phyloP scores from a whole-genome alignment of 1,140 invertebrate genomes.

The Diprion similis region DNA sequence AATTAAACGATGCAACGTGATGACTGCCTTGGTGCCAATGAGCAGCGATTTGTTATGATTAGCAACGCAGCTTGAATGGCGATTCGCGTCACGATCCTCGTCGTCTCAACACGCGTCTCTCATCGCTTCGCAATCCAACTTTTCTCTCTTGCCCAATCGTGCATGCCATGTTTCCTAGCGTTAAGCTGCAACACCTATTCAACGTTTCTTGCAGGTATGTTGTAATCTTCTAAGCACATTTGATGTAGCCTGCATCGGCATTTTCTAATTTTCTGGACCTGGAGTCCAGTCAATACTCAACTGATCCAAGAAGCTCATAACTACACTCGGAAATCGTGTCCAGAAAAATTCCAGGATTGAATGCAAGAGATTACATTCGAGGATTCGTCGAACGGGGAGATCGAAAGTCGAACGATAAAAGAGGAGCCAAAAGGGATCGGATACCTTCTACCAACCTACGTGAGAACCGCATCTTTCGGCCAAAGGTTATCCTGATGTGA shows the following conservation, averaged over 20 bases:
- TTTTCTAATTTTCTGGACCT: too few relatives aligned
- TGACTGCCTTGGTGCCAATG: neutral
- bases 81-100: neutral
- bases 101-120: neutral
- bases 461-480: too few relatives aligned
- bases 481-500: neutral
- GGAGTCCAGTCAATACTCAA: neutral
- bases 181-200: slow-evolving; percentile 2
- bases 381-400: too few relatives aligned
- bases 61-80: neutral
- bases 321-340: slow-evolving; percentile 16
- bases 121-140: too few relatives aligned
- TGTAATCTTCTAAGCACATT: slow-evolving; percentile 6
- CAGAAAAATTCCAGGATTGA: too few relatives aligned
- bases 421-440: too few relatives aligned
- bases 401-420: too few relatives aligned
- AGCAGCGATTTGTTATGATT: neutral
- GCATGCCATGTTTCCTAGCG: too few relatives aligned
- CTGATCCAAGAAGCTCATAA: slow-evolving; percentile 15
- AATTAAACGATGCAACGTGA: neutral
- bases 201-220: slow-evolving; percentile 12
- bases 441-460: too few relatives aligned
- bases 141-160: too few relatives aligned
- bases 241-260: too few relatives aligned
- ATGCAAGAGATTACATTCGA: too few relatives aligned